Evolutionary conservation across 1,140 invertebrate species (phyloP).

Genomic region (Euura lappo): DNA sequence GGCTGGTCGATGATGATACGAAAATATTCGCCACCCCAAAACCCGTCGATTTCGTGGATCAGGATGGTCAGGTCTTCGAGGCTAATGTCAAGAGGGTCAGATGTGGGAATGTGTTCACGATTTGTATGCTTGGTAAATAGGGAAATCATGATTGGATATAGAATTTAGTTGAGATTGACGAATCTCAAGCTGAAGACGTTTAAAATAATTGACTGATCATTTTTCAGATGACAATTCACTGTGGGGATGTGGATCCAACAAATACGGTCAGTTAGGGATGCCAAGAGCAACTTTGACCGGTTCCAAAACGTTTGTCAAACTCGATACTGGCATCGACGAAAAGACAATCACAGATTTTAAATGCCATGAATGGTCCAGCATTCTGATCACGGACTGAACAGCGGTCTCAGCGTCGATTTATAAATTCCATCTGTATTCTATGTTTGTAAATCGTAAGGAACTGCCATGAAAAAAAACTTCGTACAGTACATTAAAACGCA

Average conservation of each 20-base stretch:
- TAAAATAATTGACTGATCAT: slow-evolving; percentile 14
- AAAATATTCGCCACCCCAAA: slow-evolving; percentile 60
- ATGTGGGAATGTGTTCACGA: slow-evolving; percentile 73
- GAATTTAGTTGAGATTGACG: slow-evolving; percentile 2
- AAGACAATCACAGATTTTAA: slow-evolving; percentile 43
- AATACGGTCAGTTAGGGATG: slow-evolving; percentile 73
- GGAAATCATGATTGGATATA: not conserved
- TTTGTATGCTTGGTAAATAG: slow-evolving; percentile 61
- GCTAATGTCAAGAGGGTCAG: slow-evolving; percentile 64
- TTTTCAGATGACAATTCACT: slow-evolving; percentile 64
- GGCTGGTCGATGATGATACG: slow-evolving; percentile 60
- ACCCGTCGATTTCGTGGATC: slow-evolving; percentile 63
- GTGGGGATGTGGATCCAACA: slow-evolving; percentile 76
- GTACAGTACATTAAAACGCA: too few relatives aligned
- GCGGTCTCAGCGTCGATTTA: too few relatives aligned
- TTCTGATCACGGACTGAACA: slow-evolving; percentile 23
- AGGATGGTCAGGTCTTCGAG: slow-evolving; percentile 52
- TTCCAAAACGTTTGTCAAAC: slow-evolving; percentile 37
- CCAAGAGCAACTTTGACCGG: slow-evolving; percentile 20
- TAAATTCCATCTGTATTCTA: too few relatives aligned
- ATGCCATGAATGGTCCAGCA: slow-evolving; percentile 50
- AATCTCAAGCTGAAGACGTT: slow-evolving; percentile 12
- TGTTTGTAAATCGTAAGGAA: too few relatives aligned
- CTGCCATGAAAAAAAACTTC: too few relatives aligned
- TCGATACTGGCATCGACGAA: slow-evolving; percentile 28